Conservation (phyloP, 2,113 vertebrate genomes). For the Erythrocebus patas region DNA sequence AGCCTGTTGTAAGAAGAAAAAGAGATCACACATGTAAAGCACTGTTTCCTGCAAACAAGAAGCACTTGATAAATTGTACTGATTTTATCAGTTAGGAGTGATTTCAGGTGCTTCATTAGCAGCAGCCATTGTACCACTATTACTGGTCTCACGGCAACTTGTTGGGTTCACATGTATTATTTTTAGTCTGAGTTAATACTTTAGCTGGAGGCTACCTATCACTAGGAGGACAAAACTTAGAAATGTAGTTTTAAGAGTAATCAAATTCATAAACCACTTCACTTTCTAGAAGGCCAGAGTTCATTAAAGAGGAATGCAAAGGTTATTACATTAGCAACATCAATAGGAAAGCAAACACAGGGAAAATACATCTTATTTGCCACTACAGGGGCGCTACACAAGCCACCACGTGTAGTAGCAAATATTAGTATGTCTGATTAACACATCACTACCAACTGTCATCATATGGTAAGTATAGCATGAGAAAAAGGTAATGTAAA, state of each 20-base stretch:
- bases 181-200: background rate
- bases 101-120: background rate
- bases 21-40: background rate
- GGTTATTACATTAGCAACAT: background rate
- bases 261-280: background rate
- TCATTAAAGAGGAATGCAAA: background rate
- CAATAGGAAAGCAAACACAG: background rate
- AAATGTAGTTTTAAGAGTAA: background rate
- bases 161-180: background rate
- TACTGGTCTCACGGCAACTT: background rate
- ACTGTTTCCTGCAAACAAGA: background rate
- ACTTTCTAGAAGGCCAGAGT: background rate
- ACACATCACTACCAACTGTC: background rate
- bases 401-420: background rate
- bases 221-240: background rate
- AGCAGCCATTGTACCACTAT: background rate
- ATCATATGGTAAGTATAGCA: background rate
- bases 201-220: background rate
- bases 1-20: background rate
- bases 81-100: background rate
- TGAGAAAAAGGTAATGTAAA: background rate
- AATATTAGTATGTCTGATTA: background rate
- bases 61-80: background rate
- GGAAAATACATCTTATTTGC: background rate
- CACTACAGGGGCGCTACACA: background rate